Conservation (phyloP, 2,888 invertebrate genomes). For the Tinea trinotella region DNA sequence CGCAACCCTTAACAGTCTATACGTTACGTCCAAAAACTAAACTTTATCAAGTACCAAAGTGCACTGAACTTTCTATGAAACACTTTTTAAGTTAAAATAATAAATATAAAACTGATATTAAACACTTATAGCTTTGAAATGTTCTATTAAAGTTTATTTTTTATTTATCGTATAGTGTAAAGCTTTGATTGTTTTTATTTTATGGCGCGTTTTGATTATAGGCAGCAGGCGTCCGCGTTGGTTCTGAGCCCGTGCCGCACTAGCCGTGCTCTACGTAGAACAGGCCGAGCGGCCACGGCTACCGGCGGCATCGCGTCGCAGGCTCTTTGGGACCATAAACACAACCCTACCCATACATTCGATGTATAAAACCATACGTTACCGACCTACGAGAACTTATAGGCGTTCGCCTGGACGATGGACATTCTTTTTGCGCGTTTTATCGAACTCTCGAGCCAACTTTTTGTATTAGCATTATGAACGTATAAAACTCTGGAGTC, state of each 20-base stretch:
- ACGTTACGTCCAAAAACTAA: background rate
- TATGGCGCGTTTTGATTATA: slow-evolving; percentile 36
- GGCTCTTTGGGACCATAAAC: slow-evolving; percentile 14
- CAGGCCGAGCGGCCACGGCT: slow-evolving; percentile 40
- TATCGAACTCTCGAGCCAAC: slow-evolving; percentile 36
- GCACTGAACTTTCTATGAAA: slow-evolving; percentile 8
- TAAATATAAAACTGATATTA: background rate
- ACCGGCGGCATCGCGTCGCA: slow-evolving; percentile 22
- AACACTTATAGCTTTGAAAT: slow-evolving; percentile 1
- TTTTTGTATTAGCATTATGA: slow-evolving; percentile 49
- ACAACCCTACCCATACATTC: slow-evolving; percentile 18
- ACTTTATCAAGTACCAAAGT: background rate
- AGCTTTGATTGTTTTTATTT: slow-evolving; percentile 28
- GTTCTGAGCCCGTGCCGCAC: slow-evolving; percentile 54
- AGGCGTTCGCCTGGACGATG: slow-evolving; percentile 25
- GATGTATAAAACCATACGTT: slow-evolving; percentile 18
- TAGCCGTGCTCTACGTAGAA: slow-evolving; percentile 37
- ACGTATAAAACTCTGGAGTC: slow-evolving; percentile 18
- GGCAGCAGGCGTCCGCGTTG: slow-evolving; percentile 51
- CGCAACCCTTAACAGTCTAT: slow-evolving; percentile 12
- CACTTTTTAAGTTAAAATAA: background rate
- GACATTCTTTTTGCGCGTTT: slow-evolving; percentile 48
- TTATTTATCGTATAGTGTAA: slow-evolving; percentile 25
- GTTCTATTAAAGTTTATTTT: slow-evolving; percentile 4
- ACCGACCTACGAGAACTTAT: slow-evolving; percentile 24